Evolutionary conservation across 2,113 vertebrate genomes (phyloP).

Genomic region (Platysternon megacephalum): DNA sequence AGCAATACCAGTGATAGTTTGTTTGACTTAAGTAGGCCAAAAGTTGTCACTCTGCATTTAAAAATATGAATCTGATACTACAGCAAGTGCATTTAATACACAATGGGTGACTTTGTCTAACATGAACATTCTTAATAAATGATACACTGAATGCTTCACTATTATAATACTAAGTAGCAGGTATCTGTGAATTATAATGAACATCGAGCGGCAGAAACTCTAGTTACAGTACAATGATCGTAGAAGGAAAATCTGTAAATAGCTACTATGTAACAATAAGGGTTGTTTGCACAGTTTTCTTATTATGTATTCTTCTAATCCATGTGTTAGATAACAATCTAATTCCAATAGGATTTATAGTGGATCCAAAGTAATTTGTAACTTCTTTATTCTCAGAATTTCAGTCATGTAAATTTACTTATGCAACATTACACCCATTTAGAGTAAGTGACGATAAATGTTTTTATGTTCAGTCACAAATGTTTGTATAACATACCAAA

Average conservation of each 20-base stretch:
- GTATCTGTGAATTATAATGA: not conserved
- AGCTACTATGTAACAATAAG: not conserved
- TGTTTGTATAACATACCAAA: not conserved
- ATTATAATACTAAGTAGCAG: not conserved
- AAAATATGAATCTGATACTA: not conserved
- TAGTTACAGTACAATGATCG: not conserved
- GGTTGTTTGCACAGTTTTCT: not conserved
- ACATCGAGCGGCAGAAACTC: not conserved
- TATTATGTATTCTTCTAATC: not conserved
- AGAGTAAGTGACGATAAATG: not conserved
- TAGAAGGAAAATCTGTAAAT: not conserved
- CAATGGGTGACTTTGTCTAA: not conserved
- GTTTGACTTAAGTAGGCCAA: not conserved
- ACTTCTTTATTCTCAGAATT: not conserved
- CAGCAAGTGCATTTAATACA: not conserved
- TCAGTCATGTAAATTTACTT: not conserved
- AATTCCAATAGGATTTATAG: not conserved
- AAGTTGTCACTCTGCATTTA: not conserved
- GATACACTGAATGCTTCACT: not conserved
- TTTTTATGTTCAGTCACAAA: not conserved
- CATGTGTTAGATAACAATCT: not conserved
- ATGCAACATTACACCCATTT: not conserved
- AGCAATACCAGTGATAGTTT: not conserved
- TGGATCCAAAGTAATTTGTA: not conserved
- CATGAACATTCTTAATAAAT: not conserved